Evolutionary conservation across 1,140 invertebrate genomes (phyloP).

Genomic region (Scaptomyza pallida): DNA sequence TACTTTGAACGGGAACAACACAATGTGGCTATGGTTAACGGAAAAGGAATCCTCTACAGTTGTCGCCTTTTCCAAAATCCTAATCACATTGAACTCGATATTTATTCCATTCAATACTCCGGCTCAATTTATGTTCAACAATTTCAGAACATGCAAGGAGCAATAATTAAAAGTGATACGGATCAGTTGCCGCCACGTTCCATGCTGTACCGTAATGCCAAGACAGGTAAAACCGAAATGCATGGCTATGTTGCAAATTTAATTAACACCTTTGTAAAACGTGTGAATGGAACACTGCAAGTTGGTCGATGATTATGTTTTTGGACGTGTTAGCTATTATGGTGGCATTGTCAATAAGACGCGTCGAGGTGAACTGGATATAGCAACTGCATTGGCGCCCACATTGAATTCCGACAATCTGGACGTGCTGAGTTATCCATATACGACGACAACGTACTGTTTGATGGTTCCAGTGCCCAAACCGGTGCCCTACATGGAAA

Average conservation of each 20-base stretch:
- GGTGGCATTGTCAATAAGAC: neutral
- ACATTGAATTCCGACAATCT: neutral
- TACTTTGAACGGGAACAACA: constrained; percentile 51
- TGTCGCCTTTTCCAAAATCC: constrained; percentile 47
- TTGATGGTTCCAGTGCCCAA: constrained; percentile 57
- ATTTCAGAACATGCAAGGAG: constrained; percentile 54
- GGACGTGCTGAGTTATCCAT: constrained; percentile 49
- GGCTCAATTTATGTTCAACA: constrained; percentile 47
- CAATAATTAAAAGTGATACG: constrained; percentile 17
- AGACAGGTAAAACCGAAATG: constrained; percentile 18
- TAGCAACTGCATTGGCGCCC: constrained; percentile 20
- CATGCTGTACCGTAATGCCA: constrained; percentile 37
- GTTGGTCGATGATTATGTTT: neutral
- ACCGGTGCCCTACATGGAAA: constrained; percentile 43
- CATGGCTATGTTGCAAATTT: constrained; percentile 51
- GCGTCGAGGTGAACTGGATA: constrained; percentile 34
- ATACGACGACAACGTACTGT: constrained; percentile 45
- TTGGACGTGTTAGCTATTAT: neutral
- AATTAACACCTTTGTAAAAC: constrained; percentile 40
- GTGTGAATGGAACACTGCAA: constrained; percentile 53
- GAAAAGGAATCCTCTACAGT: constrained; percentile 19
- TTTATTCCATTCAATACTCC: neutral
- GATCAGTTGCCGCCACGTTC: constrained; percentile 49
- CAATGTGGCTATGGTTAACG: constrained; percentile 57
- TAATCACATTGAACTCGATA: constrained; percentile 17